Base-by-base conservation (phyloP, 1,140 invertebrate genomes). In the Aphidius gifuensis region DNA sequence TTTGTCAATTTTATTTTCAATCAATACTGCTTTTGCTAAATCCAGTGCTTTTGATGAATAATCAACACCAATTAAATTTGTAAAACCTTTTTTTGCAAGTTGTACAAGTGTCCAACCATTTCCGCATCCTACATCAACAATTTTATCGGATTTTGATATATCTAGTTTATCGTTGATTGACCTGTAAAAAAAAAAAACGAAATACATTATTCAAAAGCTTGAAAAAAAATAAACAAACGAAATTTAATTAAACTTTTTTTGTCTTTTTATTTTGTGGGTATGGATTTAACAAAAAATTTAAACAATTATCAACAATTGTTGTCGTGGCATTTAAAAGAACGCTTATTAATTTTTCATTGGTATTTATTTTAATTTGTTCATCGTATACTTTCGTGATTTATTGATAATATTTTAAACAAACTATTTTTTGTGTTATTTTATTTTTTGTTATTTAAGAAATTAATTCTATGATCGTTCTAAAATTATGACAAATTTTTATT, bases 41-140 rank as follows among this genome's bases (percentile, higher is more conserved):
- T 87, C 80, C 9, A 97, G 86, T 1, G 92, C 93, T 67, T 87
- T 86, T 51, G 83, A 70, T 1, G 90, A 93, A 73, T 96, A 97
- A 82, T 97, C 94, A 2, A 96, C 80, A 0, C 94, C 94, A 1
- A 83, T 82, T 9, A 97, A 74, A 70, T 91, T 85, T 5, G 71
- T 84, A 74, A 88, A 97, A 4, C 88, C 90, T 75, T 88, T 84
- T 60, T 86, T 82, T 0, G 86, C 88, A 69, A 97, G 73, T 74
- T 92, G 88, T 11, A 92, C 79, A 3, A 96, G 79, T 53, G 92
- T 85, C 80, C 91, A 89, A 16, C 93, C 96, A 82, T 98, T 98
- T 3, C 96, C 96, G 77, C 92, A 96, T 9, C 95, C 89, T 66
- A 92, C 69, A 73, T 91, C 89, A 3, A 90, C 78, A 61, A 91